Evolutionary conservation across 2,797 vertebrate genomes (phyloP).

Genomic region (Pipistrellus nathusii): DNA sequence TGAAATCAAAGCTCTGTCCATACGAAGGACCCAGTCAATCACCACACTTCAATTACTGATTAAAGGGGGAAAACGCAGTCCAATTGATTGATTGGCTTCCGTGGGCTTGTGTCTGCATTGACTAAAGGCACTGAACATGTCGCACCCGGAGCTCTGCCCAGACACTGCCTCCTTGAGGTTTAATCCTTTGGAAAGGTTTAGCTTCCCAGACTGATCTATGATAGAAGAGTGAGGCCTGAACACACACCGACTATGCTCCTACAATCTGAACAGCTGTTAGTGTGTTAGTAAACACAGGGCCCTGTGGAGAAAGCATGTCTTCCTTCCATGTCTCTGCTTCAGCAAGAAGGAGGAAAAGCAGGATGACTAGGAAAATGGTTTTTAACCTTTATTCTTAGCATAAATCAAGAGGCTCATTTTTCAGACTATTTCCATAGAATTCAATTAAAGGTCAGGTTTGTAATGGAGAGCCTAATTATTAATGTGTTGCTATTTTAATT

Average conservation of each 20-base stretch:
- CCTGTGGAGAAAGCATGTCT: not conserved
- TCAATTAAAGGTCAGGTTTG: slow-evolving; percentile 92
- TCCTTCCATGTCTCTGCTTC: slow-evolving; percentile 56
- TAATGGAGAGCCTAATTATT: slow-evolving; percentile 91
- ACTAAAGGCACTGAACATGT: not conserved
- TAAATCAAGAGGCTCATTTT: slow-evolving; percentile 91
- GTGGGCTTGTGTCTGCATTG: not conserved
- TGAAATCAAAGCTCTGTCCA: not conserved
- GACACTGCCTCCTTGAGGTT: not conserved
- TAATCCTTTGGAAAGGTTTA: not conserved
- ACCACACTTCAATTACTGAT: not conserved
- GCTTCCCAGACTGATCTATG: not conserved
- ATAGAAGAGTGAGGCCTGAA: not conserved
- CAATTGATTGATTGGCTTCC: not conserved
- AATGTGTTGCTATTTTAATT: slow-evolving; percentile 90
- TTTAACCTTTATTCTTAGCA: slow-evolving; percentile 90
- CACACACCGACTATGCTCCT: not conserved
- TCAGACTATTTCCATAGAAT: slow-evolving; percentile 90
- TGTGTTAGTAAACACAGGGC: too few relatives aligned
- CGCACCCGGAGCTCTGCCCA: fast-evolving
- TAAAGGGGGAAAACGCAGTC: not conserved
- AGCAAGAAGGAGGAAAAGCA: slow-evolving; percentile 80
- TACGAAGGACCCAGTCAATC: not conserved
- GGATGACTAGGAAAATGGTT: slow-evolving; percentile 85
- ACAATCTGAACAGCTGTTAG: too few relatives aligned